These are phyloP conservation scores for Antheraea mylitta DNA, from an alignment of 1,140 invertebrate genomes.

Conservation along the genomic window DNA sequence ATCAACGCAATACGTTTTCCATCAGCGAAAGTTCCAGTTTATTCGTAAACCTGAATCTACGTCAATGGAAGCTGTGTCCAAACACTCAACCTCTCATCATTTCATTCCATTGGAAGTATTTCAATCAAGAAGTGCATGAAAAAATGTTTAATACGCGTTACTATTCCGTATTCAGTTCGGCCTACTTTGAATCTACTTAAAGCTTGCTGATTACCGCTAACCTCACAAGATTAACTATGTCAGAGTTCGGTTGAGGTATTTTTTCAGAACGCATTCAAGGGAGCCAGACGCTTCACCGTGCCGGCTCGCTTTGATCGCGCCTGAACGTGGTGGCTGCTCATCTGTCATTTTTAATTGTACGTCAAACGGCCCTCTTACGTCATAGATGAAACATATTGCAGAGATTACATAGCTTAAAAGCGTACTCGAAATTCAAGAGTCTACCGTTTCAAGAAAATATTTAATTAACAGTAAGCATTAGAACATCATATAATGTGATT, in stretches of 20 bases:
- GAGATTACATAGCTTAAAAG: neutral
- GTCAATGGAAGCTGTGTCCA: no score
- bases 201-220: conserved; percentile 37
- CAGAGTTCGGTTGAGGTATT: conserved; percentile 58
- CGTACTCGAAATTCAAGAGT: no score
- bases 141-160: neutral
- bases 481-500: no score
- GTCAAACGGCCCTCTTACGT: conserved; percentile 52
- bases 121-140: neutral
- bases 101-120: no score
- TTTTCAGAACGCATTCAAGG: conserved; percentile 32
- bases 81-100: no score
- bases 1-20: no score
- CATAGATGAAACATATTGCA: conserved; percentile 2
- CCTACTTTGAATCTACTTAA: neutral
- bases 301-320: conserved; percentile 44
- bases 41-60: no score
- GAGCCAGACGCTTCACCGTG: conserved; percentile 22
- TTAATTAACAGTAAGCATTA: no score
- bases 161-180: neutral
- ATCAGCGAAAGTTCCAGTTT: no score
- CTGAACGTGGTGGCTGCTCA: conserved; percentile 55
- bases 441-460: no score
- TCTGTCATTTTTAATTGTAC: conserved; percentile 77
- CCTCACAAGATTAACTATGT: conserved; percentile 50